Conservation (phyloP, 2,888 invertebrate species). For the Gastrophysa polygoni region DNA sequence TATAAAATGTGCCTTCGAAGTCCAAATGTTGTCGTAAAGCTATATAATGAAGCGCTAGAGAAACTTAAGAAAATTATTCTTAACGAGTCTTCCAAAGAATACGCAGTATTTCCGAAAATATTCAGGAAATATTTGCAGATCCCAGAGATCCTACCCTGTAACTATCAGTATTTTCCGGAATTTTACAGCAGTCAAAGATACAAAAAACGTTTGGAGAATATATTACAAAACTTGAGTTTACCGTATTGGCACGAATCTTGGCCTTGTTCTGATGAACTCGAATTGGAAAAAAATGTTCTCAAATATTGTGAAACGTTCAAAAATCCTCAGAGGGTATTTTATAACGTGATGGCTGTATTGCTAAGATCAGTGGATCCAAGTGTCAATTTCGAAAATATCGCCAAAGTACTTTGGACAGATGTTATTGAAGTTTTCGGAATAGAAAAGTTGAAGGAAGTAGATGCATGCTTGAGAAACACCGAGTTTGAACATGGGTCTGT, state of each 20-base stretch:
- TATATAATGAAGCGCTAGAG: slow-evolving; percentile 72
- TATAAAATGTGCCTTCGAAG: slow-evolving; percentile 61
- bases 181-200: slow-evolving; percentile 65
- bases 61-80: slow-evolving; percentile 66
- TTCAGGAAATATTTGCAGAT: slow-evolving; percentile 63
- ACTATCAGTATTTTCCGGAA: slow-evolving; percentile 70
- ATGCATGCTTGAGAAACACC: slow-evolving; percentile 47
- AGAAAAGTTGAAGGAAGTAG: slow-evolving; percentile 62
- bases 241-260: slow-evolving; percentile 60
- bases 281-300: slow-evolving; percentile 60
- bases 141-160: slow-evolving; percentile 66
- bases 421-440: slow-evolving; percentile 63
- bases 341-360: slow-evolving; percentile 58
- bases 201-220: slow-evolving; percentile 59
- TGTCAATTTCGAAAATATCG: slow-evolving; percentile 57
- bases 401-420: slow-evolving; percentile 62
- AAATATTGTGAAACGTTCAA: slow-evolving; percentile 62
- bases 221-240: slow-evolving; percentile 64
- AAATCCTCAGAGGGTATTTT: slow-evolving; percentile 60
- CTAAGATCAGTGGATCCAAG: slow-evolving; percentile 52
- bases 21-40: slow-evolving; percentile 64
- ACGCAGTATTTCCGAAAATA: slow-evolving; percentile 70
- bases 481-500: slow-evolving; percentile 45
- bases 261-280: slow-evolving; percentile 57
- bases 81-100: slow-evolving; percentile 65